Evolutionary conservation across 2,113 vertebrate species (phyloP), one percentile per base, ranked within the genome.

Genomic region (Ceyx cyanopectus): DNA sequence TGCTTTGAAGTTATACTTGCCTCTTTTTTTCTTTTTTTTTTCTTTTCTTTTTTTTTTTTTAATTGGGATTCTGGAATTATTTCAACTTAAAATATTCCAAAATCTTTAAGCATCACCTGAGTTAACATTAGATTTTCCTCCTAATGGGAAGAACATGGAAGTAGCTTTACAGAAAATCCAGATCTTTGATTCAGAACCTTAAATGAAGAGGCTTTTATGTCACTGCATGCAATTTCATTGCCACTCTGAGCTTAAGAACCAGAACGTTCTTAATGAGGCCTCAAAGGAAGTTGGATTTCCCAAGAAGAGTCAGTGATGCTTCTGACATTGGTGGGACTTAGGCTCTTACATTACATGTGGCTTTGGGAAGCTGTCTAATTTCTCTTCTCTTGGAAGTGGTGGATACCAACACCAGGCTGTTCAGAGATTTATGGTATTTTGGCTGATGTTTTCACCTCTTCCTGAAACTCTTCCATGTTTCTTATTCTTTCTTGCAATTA

Each of bases 391-490:
- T 91, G 68, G 85, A 87, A 94, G 75, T 65, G 85, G 72, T 94
- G 30, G 72, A 80, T 82, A 85, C n/a, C 56, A 91, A 93, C 94
- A 70, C 63, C 57, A 81, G 61, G 65, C 81, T 87, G 45, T 72
- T 95, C 30, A 62, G 63, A 58, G 45, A 70, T n/a, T 93, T 29
- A 45, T 48, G 65, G 76, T 91, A 21, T 94, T 91, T 89, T 77
- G 89, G 82, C 81, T 91, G 57, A 92, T 40, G 62, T 78, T 95
- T 91, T 93, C 65, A 87, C 82, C 85, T 95, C 91, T 93, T 93
- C 87, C 63, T 87, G 87, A 94, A 93, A 96, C 91, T 93, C 94
- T 96, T 94, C 92, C 96, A 92, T 93, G 94, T 91, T 96, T 92
- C 95, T 94, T 94, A 56, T 85, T 94, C 89, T 95, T 91, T 87